phyloP scores from a whole-genome alignment of 64 coral and sea anemone species.

The Cladopsammia gracilis region DNA sequence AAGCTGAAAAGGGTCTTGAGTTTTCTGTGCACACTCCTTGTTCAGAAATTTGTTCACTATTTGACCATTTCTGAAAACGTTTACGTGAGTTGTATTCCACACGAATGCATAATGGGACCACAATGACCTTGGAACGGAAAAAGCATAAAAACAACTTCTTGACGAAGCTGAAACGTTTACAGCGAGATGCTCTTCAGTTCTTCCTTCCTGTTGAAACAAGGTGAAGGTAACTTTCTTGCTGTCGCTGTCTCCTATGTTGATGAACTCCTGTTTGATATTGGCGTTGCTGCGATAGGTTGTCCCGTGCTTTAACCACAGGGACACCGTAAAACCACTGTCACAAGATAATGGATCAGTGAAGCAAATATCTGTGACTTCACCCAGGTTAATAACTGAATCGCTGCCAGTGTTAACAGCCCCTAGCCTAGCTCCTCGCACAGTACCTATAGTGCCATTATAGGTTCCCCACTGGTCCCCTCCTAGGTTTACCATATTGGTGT shows the following conservation, averaged over 20 bases:
- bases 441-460: neutral
- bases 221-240: neutral
- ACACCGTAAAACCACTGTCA: neutral
- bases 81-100: neutral
- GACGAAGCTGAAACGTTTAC: neutral
- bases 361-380: neutral
- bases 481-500: constrained; percentile 16
- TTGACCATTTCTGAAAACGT: constrained; percentile 1
- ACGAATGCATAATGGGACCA: constrained; percentile 12
- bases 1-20: neutral
- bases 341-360: constrained; percentile 4
- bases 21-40: neutral
- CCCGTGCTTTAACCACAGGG: constrained; percentile 13
- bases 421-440: neutral
- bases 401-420: neutral
- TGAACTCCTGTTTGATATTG: neutral
- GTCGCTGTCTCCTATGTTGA: neutral
- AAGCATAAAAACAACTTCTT: neutral
- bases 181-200: neutral
- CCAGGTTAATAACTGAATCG: neutral
- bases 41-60: neutral
- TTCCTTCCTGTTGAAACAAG: neutral
- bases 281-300: neutral
- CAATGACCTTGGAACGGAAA: neutral
- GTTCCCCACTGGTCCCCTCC: constrained; percentile 7